Evolutionary conservation across 2,113 vertebrate species (phyloP), one percentile per base, ranked within the genome.

Genomic region (Isichthys henryi): DNA sequence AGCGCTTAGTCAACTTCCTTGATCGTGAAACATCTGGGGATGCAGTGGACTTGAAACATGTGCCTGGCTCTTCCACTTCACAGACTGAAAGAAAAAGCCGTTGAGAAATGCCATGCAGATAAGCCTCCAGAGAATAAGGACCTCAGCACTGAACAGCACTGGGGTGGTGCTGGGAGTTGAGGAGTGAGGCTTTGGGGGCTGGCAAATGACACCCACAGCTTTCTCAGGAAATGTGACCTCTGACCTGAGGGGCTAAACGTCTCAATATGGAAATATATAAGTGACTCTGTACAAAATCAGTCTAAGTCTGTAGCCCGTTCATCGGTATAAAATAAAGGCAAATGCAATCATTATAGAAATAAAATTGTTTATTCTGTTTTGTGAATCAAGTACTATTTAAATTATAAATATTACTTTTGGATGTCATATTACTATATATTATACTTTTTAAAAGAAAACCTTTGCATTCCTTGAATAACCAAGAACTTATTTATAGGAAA

Each of bases 11-110:
- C 93, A 94, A 95, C 94, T 94, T 94, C 88, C 93, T 94, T 96
- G 93, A 93, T 95, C 94, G 94, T 94, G 90, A 93, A 93, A 94
- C 93, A 96, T 95, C 92, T 93, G 92, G 94, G 92, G 92, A 92
- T 91, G 92, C 90, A 23, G 87, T 90, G 93, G 90, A 89, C 88
- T 62, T 39, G 86, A 88, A 70, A 88, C 58, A 70, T 48, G 43
- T 49, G 56, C 92, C 93, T 93, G 93, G 92, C 0, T 93, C 93
- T 94, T 94, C 93, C 94, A 92, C 92, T 91, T 90, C 93, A 92
- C 90, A 95, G 96, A 96, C 95, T 92, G 95, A 96, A 95, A 62
- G 53, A 66, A 95, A 95, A 96, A 95, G 94, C 95, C 96, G 94
- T 93, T 94, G 94, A 94, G 88, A 56, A 82, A 43, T 35, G 93